phyloP scores from a whole-genome alignment of 2,113 vertebrate genomes.

The Tringa solitaria region DNA sequence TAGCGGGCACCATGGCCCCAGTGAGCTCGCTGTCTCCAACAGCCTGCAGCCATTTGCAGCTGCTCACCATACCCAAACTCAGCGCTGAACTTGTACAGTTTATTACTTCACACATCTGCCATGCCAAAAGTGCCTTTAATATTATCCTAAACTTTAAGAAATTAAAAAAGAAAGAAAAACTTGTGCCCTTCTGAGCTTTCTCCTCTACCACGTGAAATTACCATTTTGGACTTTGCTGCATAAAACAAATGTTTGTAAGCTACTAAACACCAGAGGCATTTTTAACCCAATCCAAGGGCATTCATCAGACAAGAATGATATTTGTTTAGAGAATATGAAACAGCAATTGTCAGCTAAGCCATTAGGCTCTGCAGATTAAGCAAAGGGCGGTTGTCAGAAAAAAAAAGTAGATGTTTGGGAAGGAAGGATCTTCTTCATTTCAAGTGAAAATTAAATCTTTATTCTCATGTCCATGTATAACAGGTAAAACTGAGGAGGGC shows the following conservation, averaged over 20 bases:
- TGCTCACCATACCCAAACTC: neutral
- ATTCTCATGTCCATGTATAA: conserved; percentile 5
- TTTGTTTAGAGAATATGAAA: neutral
- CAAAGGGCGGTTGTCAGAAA: conserved; percentile 8
- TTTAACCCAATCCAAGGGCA: conserved; percentile 19
- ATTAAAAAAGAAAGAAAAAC: neutral
- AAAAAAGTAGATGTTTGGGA: conserved; percentile 10
- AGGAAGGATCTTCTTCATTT: conserved; percentile 2
- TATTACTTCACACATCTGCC: neutral
- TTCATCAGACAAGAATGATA: neutral
- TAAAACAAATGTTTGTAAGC: conserved; percentile 7
- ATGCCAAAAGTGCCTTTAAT: neutral
- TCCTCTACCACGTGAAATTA: neutral
- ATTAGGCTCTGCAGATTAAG: conserved; percentile 54
- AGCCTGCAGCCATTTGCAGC: neutral
- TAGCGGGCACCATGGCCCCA: neutral
- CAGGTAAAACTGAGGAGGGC: neutral
- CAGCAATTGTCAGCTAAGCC: conserved; percentile 45
- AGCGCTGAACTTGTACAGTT: neutral
- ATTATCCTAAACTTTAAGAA: neutral
- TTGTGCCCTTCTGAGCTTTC: neutral
- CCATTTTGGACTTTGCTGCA: neutral
- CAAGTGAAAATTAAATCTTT: conserved; percentile 39
- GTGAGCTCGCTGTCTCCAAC: neutral
- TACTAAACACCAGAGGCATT: conserved; percentile 1